Base-by-base conservation (phyloP, 1,140 invertebrate genomes). In the Drosophila leontia region DNA sequence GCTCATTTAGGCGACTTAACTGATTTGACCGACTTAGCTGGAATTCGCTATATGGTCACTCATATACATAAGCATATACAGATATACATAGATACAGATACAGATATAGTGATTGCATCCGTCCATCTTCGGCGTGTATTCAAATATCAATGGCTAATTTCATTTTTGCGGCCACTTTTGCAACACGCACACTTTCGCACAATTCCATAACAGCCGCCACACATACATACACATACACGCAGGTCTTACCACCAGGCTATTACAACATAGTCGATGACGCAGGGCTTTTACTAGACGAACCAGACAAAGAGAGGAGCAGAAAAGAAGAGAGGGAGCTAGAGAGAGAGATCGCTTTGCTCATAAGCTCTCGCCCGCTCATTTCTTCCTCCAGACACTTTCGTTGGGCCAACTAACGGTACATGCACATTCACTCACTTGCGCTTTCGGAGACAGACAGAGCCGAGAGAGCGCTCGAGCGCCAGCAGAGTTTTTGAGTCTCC, bases 111-210 rank as follows among this genome's bases (percentile, higher is more conserved):
- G 67, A 74, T 74, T 74, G 70, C 70, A 74, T 63, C 74, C 59
- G 60, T 80, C 63, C 53, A 55, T 57, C 53, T 62, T 64, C 68
- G 47, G 56, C 45, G 45, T 71, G 41, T 75, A 75, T 75, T 76
- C 72, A 75, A 76, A 76, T 75, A 76, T 76, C 70, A 75, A 75
- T 75, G 71, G 75, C 75, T 78, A 78, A 78, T 78, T 76, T 76
- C 72, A 63, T 86, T 86, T 88, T 88, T 84, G 77, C 76, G 80
- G 75, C 79, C 75, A 87, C 83, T 86, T 87, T 86, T 86, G 83
- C 83, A 86, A 86, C 57, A 79, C 62, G 57, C 69, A 78, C 63
- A 82, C 75, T 70, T 65, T 64, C 77, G 53, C 65, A 58, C 47
- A 83, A 82, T 71, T 63, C 62, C 71, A 56, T 50, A 62, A 65